phyloP scores from a whole-genome alignment of 2,797 vertebrate genomes.

The Falco columbarius region DNA sequence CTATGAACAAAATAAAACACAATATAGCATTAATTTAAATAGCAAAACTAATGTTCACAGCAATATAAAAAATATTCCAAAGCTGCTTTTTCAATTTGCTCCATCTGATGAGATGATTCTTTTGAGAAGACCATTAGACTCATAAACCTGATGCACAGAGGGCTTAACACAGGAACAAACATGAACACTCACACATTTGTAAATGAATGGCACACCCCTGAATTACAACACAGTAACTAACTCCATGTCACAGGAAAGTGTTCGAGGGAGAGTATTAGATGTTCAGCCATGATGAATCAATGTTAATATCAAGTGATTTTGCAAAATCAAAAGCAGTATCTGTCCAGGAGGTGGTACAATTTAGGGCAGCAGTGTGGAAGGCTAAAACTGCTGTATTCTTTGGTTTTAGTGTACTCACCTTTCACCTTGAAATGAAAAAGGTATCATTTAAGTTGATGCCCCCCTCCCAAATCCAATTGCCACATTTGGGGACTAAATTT shows the following conservation, averaged over 20 bases:
- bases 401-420: neutral
- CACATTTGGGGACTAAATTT: neutral
- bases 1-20: constrained; percentile 69
- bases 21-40: constrained; percentile 63
- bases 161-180: constrained; percentile 63
- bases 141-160: constrained; percentile 55
- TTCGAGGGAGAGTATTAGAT: neutral
- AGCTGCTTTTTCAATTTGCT: constrained; percentile 69
- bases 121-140: constrained; percentile 68
- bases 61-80: constrained; percentile 56
- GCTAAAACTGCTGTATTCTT: neutral
- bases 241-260: constrained; percentile 49
- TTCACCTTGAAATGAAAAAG: neutral
- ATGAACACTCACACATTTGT: constrained; percentile 29
- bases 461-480: neutral
- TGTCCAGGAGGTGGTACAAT: neutral
- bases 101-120: constrained; percentile 67
- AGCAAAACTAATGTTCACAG: constrained; percentile 57
- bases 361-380: neutral
- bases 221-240: constrained; percentile 64
- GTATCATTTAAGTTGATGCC: neutral
- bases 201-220: constrained; percentile 47
- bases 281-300: constrained; percentile 42
- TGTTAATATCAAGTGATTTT: constrained; percentile 64
- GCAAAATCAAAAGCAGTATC: neutral